Evolutionary conservation across 1,140 invertebrate species (phyloP).

Genomic region (Mizuhopecten yessoensis): DNA sequence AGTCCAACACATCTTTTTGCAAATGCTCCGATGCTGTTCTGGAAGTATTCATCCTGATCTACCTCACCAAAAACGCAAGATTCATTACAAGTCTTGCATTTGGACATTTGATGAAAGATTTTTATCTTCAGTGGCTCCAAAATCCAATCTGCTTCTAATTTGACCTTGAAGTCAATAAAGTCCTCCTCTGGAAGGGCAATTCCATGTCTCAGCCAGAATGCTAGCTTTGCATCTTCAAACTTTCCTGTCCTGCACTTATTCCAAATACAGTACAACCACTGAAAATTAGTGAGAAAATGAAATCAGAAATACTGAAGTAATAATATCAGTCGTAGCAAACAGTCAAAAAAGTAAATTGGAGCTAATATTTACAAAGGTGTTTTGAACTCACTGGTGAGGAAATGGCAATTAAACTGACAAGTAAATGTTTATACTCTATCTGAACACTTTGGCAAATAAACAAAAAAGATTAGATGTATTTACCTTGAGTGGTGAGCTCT

Average conservation of each 20-base stretch:
- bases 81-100: neutral
- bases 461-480: too few relatives aligned
- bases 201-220: neutral
- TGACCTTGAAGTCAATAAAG: neutral
- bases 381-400: too few relatives aligned
- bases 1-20: neutral
- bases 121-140: neutral
- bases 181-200: neutral
- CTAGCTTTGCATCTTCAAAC: neutral
- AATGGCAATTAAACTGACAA: too few relatives aligned
- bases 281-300: neutral
- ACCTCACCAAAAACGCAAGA: neutral
- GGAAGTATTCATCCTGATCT: neutral
- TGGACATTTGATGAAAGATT: neutral
- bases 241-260: neutral
- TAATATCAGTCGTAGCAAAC: too few relatives aligned
- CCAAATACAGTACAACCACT: neutral
- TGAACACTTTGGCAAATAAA: too few relatives aligned
- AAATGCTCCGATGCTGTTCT: neutral
- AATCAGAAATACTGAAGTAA: neutral
- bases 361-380: too few relatives aligned
- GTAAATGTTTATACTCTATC: too few relatives aligned
- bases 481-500: too few relatives aligned
- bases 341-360: too few relatives aligned
- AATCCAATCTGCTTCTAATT: constrained; percentile 20